Evolutionary conservation across 2,888 invertebrate genomes (phyloP).

Genomic region (Ctena decussata): DNA sequence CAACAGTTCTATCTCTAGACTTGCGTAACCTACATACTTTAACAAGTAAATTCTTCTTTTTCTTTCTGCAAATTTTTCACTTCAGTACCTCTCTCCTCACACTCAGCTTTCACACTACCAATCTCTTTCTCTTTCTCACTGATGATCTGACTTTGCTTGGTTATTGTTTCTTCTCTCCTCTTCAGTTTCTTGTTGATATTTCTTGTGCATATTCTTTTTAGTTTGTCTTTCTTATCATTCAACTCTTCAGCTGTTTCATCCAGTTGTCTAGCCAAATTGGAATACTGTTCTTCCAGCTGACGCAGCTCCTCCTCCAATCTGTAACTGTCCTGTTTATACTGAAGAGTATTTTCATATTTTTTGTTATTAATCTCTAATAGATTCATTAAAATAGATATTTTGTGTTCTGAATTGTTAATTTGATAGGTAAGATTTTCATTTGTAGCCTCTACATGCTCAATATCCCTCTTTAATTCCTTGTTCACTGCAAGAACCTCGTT

Average conservation of each 20-base stretch:
- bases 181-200: slow-evolving; percentile 1
- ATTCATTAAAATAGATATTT: not conserved
- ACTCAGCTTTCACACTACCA: not conserved
- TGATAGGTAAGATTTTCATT: slow-evolving; percentile 1
- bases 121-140: slow-evolving; percentile 12
- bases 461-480: not conserved
- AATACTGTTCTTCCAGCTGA: not conserved
- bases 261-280: not conserved
- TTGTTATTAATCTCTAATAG: not conserved
- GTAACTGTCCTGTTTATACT: not conserved
- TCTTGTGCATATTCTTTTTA: not conserved
- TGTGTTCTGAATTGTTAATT: not conserved
- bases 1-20: not conserved
- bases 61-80: not conserved
- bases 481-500: not conserved
- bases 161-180: not conserved
- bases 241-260: not conserved
- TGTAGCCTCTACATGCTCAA: not conserved
- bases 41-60: slow-evolving; percentile 12
- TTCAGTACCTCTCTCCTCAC: not conserved
- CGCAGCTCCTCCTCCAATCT: not conserved
- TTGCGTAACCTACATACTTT: slow-evolving; percentile 8
- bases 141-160: not conserved
- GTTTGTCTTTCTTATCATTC: not conserved
- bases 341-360: not conserved